phyloP scores from a whole-genome alignment of 2,888 invertebrate genomes.

The Lathronympha strigana region DNA sequence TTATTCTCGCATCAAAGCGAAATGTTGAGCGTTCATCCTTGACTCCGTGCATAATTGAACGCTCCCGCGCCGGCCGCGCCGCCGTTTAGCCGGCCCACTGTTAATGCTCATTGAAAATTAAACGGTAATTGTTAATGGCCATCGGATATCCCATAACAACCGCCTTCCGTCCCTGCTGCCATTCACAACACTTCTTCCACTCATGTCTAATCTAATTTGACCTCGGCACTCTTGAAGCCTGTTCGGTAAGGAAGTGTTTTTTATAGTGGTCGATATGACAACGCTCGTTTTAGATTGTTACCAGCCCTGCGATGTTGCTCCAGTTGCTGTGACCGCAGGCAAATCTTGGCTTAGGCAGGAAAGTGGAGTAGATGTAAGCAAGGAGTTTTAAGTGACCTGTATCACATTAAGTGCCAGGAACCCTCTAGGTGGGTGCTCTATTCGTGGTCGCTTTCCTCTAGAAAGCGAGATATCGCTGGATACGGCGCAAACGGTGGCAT shows the following conservation, averaged over 20 bases:
- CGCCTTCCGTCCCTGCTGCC: slow-evolving; percentile 57
- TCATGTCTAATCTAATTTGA: neutral
- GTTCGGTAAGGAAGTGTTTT: neutral
- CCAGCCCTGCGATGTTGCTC: neutral
- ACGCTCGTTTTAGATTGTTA: neutral
- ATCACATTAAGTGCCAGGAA: too few relatives aligned
- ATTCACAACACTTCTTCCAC: neutral
- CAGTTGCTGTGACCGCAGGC: neutral
- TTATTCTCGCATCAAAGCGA: neutral
- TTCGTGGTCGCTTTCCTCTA: too few relatives aligned
- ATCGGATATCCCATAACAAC: slow-evolving; percentile 62
- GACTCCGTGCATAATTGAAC: slow-evolving; percentile 26
- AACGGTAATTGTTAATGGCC: slow-evolving; percentile 47
- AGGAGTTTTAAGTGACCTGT: too few relatives aligned
- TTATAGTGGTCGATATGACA: neutral
- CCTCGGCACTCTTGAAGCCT: neutral
- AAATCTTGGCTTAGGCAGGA: neutral
- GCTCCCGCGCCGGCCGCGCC: neutral
- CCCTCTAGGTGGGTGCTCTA: too few relatives aligned
- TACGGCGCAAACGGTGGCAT: too few relatives aligned
- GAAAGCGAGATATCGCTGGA: too few relatives aligned
- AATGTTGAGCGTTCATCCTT: slow-evolving; percentile 19
- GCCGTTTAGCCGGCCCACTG: slow-evolving; percentile 41
- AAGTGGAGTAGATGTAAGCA: too few relatives aligned
- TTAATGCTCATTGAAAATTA: slow-evolving; percentile 50